Evolutionary conservation across 2,797 vertebrate species (phyloP), one percentile per base, ranked within the genome.

Genomic region (Xiphorhynchus erythropygius): DNA sequence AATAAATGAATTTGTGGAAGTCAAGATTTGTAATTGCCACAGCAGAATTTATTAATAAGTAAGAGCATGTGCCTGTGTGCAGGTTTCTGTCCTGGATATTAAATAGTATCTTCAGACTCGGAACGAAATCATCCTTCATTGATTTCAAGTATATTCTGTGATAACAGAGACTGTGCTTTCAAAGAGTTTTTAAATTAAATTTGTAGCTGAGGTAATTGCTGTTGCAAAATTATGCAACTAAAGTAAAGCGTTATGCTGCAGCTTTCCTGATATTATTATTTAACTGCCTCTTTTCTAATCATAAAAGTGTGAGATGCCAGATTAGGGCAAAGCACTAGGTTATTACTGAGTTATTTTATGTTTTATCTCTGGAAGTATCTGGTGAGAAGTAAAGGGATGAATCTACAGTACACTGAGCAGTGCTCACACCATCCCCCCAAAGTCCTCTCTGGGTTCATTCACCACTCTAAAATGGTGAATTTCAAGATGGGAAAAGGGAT

Each of bases 161-260:
- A 97, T 97, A 96, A 46, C 96, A 92, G 84, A 95, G 88, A 95
- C 89, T 95, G 78, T 68, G 89, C 83, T 97, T 97, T 96, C 96
- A 98, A 97, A 97, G 97, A 96, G 93, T 97, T 97, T 97, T 94
- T 96, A 98, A 98, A 98, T 98, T 97, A 98, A 98, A 98, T 97
- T 97, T 97, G 97, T 95, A 97, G 96, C 95, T 95, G 91, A 95
- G 93, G 96, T 97, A 97, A 98, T 97, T 97, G 97, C 96, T 97
- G 93, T 71, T 80, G 89, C 93, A 97, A 97, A 98, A 97, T 96
- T 96, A 97, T 96, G 97, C 96, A 93, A 90, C 77, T 87, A 71
- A 95, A 96, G 63, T 84, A 95, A 97, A 97, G 95, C 57, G 68
- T 94, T 96, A 73, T 90, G 82, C 84, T 80, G 73, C 92, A 94